Evolutionary conservation across 2,797 vertebrate species (phyloP).

Genomic region (Decapterus maruadsi): DNA sequence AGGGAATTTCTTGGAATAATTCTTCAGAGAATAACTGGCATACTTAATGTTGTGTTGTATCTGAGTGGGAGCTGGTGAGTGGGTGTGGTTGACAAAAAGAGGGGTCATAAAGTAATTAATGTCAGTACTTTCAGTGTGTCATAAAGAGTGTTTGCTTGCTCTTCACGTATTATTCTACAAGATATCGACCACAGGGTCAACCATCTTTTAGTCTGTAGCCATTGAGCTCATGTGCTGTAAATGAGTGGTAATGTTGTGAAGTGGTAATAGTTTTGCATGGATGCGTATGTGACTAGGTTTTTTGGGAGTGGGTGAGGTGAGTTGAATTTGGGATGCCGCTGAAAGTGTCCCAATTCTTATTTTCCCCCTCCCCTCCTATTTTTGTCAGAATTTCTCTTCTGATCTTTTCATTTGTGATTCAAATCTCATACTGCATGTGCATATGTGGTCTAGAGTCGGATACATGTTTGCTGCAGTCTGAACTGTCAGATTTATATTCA

Average conservation of each 20-base stretch:
- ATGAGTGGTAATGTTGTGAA: constrained; percentile 6
- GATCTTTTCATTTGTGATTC: constrained; percentile 50
- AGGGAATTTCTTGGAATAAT: constrained; percentile 3
- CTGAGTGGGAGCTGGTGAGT: constrained; percentile 22
- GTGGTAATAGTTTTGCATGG: not conserved
- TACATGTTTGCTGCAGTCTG: constrained; percentile 17
- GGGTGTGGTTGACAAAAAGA: constrained; percentile 13
- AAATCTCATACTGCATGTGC: constrained; percentile 28
- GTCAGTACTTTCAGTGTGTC: not conserved
- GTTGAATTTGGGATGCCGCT: constrained; percentile 34
- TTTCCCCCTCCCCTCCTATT: not conserved
- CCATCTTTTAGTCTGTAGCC: not conserved
- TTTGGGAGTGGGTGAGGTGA: constrained; percentile 2
- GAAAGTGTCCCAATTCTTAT: constrained; percentile 40
- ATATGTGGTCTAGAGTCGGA: constrained; percentile 13
- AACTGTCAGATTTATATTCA: constrained; percentile 40
- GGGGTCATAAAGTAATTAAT: constrained; percentile 12
- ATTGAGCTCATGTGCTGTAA: not conserved
- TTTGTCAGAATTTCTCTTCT: constrained; percentile 17
- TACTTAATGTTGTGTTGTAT: not conserved
- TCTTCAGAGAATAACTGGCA: constrained; percentile 13
- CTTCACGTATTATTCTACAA: not conserved
- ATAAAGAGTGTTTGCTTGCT: not conserved
- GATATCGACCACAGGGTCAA: not conserved
- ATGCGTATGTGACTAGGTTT: constrained; percentile 6